These are phyloP conservation scores for Alloplasta piceator DNA, from an alignment of 2,888 invertebrate genomes.

Conservation along the genomic window DNA sequence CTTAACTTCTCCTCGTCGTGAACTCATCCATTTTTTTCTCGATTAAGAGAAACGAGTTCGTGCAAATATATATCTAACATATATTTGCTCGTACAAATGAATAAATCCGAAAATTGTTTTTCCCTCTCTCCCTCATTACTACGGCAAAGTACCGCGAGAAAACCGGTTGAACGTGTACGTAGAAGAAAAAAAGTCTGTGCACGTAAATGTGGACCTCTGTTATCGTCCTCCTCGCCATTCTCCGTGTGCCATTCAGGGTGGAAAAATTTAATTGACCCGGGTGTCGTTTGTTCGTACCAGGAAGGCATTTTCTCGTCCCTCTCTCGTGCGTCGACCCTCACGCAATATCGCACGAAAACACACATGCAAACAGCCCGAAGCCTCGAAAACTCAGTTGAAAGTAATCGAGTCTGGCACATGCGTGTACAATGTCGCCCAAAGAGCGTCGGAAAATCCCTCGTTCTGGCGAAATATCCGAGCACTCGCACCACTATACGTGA, in stretches of 20 bases:
- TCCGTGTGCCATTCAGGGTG: conserved; percentile 49
- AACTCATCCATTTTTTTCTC: neutral
- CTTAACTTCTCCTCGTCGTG: too few relatives aligned
- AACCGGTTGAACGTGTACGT: conserved; percentile 49
- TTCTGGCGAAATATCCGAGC: neutral
- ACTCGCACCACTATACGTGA: neutral
- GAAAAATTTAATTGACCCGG: conserved; percentile 56
- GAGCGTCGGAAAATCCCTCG: neutral
- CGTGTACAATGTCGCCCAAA: neutral
- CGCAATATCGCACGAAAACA: too few relatives aligned
- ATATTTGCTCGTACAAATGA: conserved; percentile 42
- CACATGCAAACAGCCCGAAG: too few relatives aligned
- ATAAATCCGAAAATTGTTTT: conserved; percentile 28
- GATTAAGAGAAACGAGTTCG: conserved; percentile 12
- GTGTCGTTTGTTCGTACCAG: conserved; percentile 8
- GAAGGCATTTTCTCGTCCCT: neutral
- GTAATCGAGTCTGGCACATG: neutral
- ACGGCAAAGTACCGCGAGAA: conserved; percentile 38
- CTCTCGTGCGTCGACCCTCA: neutral
- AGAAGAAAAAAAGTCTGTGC: conserved; percentile 7
- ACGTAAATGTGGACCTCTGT: conserved; percentile 7
- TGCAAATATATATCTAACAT: too few relatives aligned
- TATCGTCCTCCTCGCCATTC: conserved; percentile 19
- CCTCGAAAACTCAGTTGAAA: neutral
- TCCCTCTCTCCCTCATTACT: conserved; percentile 19